Evolutionary conservation across 2,888 invertebrate species (phyloP).

Genomic region (Aporophyla nigra): DNA sequence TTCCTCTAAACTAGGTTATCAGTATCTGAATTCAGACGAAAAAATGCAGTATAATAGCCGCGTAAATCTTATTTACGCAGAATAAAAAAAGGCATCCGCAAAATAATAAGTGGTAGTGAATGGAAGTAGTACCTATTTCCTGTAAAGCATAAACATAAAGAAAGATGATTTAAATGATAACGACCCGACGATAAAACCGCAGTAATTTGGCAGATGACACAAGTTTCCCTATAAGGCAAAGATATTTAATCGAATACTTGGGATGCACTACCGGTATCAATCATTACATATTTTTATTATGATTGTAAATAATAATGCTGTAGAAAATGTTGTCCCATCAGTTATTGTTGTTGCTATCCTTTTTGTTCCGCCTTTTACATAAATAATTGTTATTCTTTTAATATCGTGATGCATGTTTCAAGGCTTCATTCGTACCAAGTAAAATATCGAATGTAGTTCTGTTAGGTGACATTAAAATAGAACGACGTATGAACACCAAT

Average conservation of each 20-base stretch:
- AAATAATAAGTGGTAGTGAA: too few species aligned
- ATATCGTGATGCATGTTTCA: slow-evolving; percentile 1
- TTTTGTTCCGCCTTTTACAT: not conserved
- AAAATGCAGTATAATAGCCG: not conserved
- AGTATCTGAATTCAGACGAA: not conserved
- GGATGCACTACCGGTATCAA: not conserved
- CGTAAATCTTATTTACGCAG: not conserved
- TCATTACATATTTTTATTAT: not conserved
- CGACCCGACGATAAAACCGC: not conserved
- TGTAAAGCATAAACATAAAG: not conserved
- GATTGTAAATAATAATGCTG: not conserved
- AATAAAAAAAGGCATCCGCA: too few species aligned
- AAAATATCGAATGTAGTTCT: slow-evolving; percentile 28
- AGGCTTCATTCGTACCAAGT: slow-evolving; percentile 10
- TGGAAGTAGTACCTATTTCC: not conserved
- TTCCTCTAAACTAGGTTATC: not conserved
- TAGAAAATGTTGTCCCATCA: not conserved
- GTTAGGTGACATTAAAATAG: slow-evolving; percentile 6
- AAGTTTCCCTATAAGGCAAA: slow-evolving; percentile 10
- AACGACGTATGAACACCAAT: not conserved
- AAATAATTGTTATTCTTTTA: not conserved
- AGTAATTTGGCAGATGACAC: slow-evolving; percentile 17
- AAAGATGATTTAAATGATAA: slow-evolving; percentile 5
- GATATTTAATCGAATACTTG: slow-evolving; percentile 16
- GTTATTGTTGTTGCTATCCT: not conserved